Conservation (phyloP, 2,888 invertebrate species). For the Protophormia terraenovae region DNA sequence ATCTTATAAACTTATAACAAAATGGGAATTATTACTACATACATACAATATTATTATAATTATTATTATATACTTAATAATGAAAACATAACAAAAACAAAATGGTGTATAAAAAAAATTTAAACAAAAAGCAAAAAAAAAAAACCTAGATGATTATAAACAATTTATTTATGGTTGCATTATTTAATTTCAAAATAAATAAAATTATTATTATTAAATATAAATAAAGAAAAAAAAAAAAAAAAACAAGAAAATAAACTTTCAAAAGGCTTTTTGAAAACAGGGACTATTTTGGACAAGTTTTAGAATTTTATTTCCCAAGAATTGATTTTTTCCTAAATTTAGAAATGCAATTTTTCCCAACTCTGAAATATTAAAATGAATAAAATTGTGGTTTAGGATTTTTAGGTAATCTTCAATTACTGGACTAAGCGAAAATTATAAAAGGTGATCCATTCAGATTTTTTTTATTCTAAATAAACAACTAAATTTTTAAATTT, state of each 20-base stretch:
- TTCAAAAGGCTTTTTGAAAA: not conserved
- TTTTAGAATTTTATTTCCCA: no score
- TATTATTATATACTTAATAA: constrained; percentile 61
- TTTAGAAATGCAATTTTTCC: no score
- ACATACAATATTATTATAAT: constrained; percentile 62
- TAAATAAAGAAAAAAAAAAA: constrained; percentile 70
- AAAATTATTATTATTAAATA: constrained; percentile 71
- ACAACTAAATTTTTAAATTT: no score
- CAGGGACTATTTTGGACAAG: not conserved
- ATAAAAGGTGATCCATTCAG: no score
- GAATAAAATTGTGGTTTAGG: no score
- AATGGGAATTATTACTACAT: constrained; percentile 68
- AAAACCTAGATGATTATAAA: constrained; percentile 68
- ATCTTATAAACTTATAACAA: constrained; percentile 58
- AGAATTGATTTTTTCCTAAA: no score
- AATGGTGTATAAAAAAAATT: constrained; percentile 63
- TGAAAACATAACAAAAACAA: constrained; percentile 47
- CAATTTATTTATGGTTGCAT: constrained; percentile 79
- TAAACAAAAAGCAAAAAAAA: constrained; percentile 51
- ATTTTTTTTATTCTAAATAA: no score
- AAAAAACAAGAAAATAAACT: constrained; percentile 59
- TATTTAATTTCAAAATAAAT: constrained; percentile 74
- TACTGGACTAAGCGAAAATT: no score
- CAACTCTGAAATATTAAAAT: no score
- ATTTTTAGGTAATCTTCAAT: no score